Evolutionary conservation across 2,888 invertebrate genomes (phyloP), one percentile per base, ranked within the genome.

Genomic region (Apodemia mormo): DNA sequence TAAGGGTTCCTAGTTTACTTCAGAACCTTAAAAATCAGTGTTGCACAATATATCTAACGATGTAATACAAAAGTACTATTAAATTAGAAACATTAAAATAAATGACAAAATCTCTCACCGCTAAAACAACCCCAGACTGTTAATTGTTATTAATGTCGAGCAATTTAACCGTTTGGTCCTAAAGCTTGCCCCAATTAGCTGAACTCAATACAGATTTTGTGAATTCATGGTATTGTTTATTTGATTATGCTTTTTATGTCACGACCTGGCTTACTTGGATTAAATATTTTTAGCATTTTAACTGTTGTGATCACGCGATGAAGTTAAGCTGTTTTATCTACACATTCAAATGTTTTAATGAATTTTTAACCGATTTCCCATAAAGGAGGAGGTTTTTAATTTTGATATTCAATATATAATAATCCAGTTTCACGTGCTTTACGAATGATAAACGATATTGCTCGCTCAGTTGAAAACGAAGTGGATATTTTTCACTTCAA

Each of bases 121-220:
- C 58, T 22, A 45, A 30, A 68, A 14, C 22, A 56, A 68, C 56
- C 68, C 29, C 22, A n/a, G 58, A 37, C 43, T 40, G 37, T 65
- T 65, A 68, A 52, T 67, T 67, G 58, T 61, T 45, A 68, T 40
- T 56, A 43, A 58, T 45, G 68, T 68, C 45, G 58, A 37, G 58
- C 56, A 58, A 68, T 67, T 67, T 40, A 33, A 58, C 29, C 54
- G 22, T 56, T 54, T 56, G 12, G 30, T 33, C 45, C 54, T 22
- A 10, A 67, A 67, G 29, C 29, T 37, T 49, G n/a, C 45, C 45
- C 45, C 45, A 49, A 49, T 49, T 49, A 49, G 49, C 49, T 49
- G 49, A 49, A 49, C 49, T 49, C 49, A 49, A 49, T 49, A 49
- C 49, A 49, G 49, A 49, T 49, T 49, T 49, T 49, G 49, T 49